Evolutionary conservation across 2,888 invertebrate genomes (phyloP), one percentile per base, ranked within the genome.

Genomic region (Coremacera marginata): DNA sequence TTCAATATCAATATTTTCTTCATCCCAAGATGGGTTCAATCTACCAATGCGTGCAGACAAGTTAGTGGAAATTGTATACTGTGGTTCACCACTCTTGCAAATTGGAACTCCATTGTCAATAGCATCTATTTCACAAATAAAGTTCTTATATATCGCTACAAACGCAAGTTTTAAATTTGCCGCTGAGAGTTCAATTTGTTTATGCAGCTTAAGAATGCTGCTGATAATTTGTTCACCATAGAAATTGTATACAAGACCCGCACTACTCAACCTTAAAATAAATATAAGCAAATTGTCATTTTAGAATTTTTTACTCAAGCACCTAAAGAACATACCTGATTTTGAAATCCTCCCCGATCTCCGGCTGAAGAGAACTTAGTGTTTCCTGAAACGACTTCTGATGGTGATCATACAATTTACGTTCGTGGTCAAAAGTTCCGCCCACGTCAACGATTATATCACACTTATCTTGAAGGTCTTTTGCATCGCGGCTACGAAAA

Each of bases 391-490:
- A 96, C 22, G 91, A 91, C 77, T 93, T 92, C 90, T 99, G 99
- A 88, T 99, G 99, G 89, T 99, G 99, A 88, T 99, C 99, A 89
- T 95, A 99, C 79, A 95, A 91, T 79, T 94, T 92, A 77, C 88
- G 93, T 0, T 90, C 90, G 75, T 94, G 94, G 88, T 98, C 93
- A 88, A 95, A 99, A 19, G 92, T 92, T 0, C 93, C 95, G 3
- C 99, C 99, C 5, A 99, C 98, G 90, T 99, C 99, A 0, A 99
- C 94, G 0, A 99, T 96, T 81, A 99, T 93, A 86, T 98, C 96
- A 90, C 98, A 98, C 5, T 84, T 83, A 1, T 92, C 91, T 0
- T 93, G 92, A 74, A 99, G 90, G 81, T 92, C 91, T 83, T 90
- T 84, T 25, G 82, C 80, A 81, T 94, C 91, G 65, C 94, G 90